Conservation (phyloP, 1,140 invertebrate species). For the Armadillidium nasatum region DNA sequence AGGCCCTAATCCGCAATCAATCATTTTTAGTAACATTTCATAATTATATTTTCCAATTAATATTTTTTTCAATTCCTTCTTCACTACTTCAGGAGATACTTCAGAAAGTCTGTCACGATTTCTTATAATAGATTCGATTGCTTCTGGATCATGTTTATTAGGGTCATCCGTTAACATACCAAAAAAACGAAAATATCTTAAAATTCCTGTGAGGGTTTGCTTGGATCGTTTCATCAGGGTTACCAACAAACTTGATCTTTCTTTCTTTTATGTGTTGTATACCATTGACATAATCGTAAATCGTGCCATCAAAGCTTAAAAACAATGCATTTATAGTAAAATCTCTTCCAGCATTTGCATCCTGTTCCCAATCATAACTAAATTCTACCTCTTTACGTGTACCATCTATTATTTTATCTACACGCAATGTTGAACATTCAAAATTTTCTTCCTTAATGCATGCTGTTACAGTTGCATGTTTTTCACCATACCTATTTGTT, state of each 20-base stretch:
- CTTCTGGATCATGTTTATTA: constrained; percentile 69
- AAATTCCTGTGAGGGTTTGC: constrained; percentile 94
- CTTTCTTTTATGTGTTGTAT: constrained; percentile 88
- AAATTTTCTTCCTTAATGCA: constrained; percentile 92
- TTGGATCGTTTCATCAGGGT: constrained; percentile 76
- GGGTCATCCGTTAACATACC: constrained; percentile 71
- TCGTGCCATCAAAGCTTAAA: constrained; percentile 83
- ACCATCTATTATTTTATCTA: constrained; percentile 90
- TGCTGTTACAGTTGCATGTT: constrained; percentile 96
- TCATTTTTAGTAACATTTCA: constrained; percentile 69
- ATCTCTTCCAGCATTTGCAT: constrained; percentile 92
- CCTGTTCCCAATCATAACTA: constrained; percentile 89
- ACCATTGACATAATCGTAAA: constrained; percentile 97
- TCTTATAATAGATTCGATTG: constrained; percentile 70
- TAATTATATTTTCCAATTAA: constrained; percentile 72
- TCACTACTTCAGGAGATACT: constrained; percentile 94
- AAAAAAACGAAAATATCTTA: constrained; percentile 94
- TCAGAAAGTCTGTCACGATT: constrained; percentile 73
- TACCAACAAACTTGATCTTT: constrained; percentile 94
- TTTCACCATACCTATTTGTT: constrained; percentile 90
- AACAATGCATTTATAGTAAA: constrained; percentile 99
- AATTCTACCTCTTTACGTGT: constrained; percentile 91
- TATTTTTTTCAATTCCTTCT: constrained; percentile 89
- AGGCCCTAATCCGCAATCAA: constrained; percentile 64
- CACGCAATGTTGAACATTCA: constrained; percentile 86